Conservation (phyloP, 1,140 invertebrate genomes). For the Plutomurus gul region DNA sequence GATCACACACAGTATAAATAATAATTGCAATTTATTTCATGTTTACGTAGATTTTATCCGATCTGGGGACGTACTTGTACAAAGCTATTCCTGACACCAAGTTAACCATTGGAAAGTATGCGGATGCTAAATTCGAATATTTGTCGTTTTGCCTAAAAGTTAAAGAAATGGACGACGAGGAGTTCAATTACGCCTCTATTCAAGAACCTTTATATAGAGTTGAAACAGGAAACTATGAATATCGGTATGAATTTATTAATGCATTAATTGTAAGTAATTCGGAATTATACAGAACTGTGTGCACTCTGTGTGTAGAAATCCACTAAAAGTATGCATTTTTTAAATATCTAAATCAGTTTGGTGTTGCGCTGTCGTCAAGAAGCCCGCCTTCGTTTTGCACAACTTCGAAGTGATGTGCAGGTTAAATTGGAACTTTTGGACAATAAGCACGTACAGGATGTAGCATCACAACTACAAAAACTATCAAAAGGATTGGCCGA, state of each 20-base stretch:
- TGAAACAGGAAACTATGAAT: conserved; percentile 99
- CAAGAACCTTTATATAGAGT: conserved; percentile 96
- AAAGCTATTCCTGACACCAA: conserved; percentile 98
- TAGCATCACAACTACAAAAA: conserved; percentile 81
- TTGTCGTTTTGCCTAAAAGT: conserved; percentile 97
- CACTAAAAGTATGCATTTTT: too few species aligned
- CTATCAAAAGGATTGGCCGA: conserved; percentile 78
- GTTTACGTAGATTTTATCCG: conserved; percentile 80
- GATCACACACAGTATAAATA: too few species aligned
- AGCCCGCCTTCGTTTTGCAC: conserved; percentile 86
- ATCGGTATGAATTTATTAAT: conserved; percentile 67
- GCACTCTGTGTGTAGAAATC: conserved; percentile 59
- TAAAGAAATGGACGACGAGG: conserved; percentile 98
- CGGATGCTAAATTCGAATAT: conserved; percentile 98
- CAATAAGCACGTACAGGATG: conserved; percentile 95
- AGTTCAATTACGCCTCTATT: conserved; percentile 88
- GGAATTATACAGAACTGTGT: not conserved
- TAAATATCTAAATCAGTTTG: too few species aligned
- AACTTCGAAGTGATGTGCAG: conserved; percentile 89
- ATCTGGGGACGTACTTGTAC: conserved; percentile 92
- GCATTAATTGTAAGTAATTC: not conserved
- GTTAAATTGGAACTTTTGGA: conserved; percentile 96
- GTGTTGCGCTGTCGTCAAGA: conserved; percentile 94
- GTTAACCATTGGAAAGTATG: conserved; percentile 95
- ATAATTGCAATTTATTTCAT: too few species aligned